A percentile compares a stretch with the other conserved stretches of the same genome.
Conservation (phyloP, 2,113 vertebrate genomes). For the Gobiocypris rarus region DNA sequence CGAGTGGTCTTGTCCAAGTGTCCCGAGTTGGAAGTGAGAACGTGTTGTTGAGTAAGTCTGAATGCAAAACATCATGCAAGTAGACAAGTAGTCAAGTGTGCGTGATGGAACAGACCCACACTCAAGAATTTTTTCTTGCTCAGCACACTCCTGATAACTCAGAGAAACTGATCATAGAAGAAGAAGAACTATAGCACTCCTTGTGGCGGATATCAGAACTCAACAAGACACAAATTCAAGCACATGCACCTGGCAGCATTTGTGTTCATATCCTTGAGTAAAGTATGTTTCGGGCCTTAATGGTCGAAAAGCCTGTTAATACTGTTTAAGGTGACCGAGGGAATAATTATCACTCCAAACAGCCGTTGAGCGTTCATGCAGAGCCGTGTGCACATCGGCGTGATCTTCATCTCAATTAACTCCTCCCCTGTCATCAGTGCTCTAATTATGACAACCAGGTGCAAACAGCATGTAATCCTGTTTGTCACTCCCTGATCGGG, state of each 20-base stretch:
- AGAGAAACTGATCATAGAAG: too few species aligned
- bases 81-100: too few species aligned
- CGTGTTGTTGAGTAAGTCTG: too few species aligned
- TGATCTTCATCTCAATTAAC: conserved; percentile 40
- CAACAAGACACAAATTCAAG: background rate
- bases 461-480: conserved; percentile 62
- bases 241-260: background rate
- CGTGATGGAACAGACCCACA: too few species aligned
- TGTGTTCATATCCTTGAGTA: background rate
- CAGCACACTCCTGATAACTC: too few species aligned
- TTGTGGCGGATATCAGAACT: background rate
- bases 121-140: too few species aligned
- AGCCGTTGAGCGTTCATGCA: background rate
- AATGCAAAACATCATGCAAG: too few species aligned
- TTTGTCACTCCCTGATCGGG: conserved; percentile 47
- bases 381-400: background rate
- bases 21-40: too few species aligned
- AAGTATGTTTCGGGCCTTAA: background rate
- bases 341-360: conserved; percentile 36
- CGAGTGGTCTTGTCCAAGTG: too few species aligned
- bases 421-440: conserved; percentile 53
- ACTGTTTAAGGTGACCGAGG: conserved; percentile 16
- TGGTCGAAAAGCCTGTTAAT: background rate
- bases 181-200: background rate
- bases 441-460: conserved; percentile 62